These are phyloP conservation scores for Meles meles DNA, from an alignment of 2,113 vertebrate species.

Conservation along the genomic window DNA sequence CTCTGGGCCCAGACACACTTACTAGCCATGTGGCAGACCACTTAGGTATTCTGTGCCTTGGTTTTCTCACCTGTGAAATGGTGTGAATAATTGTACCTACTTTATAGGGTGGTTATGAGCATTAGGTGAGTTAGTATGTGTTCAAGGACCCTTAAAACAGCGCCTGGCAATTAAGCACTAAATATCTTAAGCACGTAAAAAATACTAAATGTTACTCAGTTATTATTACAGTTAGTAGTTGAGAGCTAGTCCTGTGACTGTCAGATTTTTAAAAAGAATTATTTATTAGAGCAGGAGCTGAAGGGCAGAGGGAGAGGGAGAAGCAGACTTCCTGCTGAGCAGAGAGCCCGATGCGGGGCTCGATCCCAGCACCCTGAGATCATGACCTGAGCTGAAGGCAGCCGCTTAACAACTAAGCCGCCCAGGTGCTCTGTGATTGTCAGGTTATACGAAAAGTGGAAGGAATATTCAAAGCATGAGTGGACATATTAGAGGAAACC, in stretches of 20 bases:
- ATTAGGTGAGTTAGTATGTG: background rate
- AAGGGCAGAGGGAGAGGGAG: background rate
- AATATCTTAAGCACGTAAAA: background rate
- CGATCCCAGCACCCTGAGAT: background rate
- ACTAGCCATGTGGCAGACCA: background rate
- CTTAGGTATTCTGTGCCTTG: background rate
- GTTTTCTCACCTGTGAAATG: background rate
- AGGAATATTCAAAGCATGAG: background rate
- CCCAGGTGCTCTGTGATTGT: background rate
- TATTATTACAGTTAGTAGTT: background rate
- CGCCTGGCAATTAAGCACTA: background rate
- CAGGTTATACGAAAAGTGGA: background rate
- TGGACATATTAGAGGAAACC: background rate
- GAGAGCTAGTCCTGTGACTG: background rate
- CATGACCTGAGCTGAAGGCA: background rate
- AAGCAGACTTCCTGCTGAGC: background rate
- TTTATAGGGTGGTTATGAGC: background rate
- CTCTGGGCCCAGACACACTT: background rate
- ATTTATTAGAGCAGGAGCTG: background rate
- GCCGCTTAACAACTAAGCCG: background rate
- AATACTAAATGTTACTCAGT: background rate
- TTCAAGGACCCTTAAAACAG: background rate
- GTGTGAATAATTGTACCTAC: background rate
- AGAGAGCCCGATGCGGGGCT: background rate
- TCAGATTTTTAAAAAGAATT: background rate